Evolutionary conservation across 1,140 invertebrate species (phyloP).

Genomic region (Tetranychus urticae): DNA sequence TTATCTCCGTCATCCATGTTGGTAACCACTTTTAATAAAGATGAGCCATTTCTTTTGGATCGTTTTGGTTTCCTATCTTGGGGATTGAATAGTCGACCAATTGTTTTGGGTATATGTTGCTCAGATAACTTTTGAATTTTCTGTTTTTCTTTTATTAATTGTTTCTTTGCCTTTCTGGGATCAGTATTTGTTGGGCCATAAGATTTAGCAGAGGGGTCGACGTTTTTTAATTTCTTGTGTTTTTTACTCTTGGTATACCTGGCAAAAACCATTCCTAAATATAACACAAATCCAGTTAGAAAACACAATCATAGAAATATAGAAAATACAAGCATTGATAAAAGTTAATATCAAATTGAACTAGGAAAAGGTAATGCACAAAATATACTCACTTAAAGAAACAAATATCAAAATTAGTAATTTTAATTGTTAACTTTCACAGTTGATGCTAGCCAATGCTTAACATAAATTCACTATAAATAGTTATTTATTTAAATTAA

Average conservation of each 20-base stretch:
- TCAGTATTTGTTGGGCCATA: neutral
- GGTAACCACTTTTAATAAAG: neutral
- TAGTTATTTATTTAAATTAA: no score
- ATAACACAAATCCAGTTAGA: no score
- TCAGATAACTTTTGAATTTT: neutral
- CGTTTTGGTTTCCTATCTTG: neutral
- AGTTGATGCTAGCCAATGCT: no score
- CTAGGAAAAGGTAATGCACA: no score
- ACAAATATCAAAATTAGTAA: no score
- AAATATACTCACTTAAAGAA: no score
- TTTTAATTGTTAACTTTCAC: no score
- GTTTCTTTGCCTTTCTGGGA: neutral
- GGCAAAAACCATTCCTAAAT: neutral
- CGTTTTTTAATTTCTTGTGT: neutral
- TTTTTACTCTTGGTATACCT: neutral
- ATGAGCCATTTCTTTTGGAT: neutral
- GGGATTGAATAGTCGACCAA: neutral
- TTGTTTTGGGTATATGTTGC: neutral
- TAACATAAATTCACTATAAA: no score
- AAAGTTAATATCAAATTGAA: no score
- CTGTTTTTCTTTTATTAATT: neutral
- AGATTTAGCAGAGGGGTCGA: neutral
- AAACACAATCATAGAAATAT: no score
- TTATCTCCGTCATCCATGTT: neutral
- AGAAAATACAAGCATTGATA: no score